Conservation (phyloP, 23 tunicate species). For the Corella eumyota region DNA sequence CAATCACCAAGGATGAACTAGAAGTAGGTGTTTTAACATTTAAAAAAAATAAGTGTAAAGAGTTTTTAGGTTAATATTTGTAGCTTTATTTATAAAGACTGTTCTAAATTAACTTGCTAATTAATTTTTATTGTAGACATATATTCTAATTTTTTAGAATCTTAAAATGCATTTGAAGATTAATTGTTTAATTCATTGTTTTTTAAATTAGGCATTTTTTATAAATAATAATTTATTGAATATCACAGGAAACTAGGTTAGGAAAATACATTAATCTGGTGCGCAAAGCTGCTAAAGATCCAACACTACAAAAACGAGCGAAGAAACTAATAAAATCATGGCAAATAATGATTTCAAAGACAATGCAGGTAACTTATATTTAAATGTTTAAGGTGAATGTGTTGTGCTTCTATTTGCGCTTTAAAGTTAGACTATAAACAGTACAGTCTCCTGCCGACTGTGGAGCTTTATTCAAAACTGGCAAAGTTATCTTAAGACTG, state of each 20-base stretch:
- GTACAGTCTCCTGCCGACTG: no score
- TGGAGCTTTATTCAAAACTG: background rate
- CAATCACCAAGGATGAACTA: constrained; percentile 42
- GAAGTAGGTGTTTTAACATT: no score
- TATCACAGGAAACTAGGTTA: constrained; percentile 56
- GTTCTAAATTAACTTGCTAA: no score
- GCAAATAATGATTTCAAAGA: constrained; percentile 43
- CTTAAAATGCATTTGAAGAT: background rate
- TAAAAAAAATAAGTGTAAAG: no score
- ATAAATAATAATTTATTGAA: no score
- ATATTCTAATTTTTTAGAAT: background rate
- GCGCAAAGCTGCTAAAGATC: constrained; percentile 58
- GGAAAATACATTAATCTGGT: constrained; percentile 69
- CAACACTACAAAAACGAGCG: constrained; percentile 58
- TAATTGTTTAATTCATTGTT: background rate
- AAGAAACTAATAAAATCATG: constrained; percentile 77
- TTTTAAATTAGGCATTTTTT: no score
- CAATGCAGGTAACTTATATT: constrained; percentile 13
- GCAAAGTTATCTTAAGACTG: no score
- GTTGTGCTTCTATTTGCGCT: no score
- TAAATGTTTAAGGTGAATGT: no score
- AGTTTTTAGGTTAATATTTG: no score
- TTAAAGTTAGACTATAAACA: no score
- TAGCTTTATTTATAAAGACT: no score
- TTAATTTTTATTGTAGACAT: background rate